Base-by-base conservation (phyloP, 35 echinoderm and acorn worm genomes). In the Diadema setosum region DNA sequence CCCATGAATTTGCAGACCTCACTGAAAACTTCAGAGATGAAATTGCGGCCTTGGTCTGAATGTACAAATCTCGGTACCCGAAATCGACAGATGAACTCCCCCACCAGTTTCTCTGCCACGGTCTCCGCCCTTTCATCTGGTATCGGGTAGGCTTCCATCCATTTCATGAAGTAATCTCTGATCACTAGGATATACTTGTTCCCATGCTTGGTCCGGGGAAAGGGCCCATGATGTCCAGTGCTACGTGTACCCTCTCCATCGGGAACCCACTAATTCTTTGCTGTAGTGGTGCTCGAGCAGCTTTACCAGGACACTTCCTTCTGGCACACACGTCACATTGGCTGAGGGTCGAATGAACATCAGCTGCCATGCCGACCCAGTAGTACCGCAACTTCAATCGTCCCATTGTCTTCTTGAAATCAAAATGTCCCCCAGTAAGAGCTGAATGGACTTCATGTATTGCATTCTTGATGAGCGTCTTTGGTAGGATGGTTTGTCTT, bases 161-260 rank as follows among this genome's bases (percentile, higher is more conserved):
- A 92, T 65, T 67, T 82, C 23, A 69, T 92, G 36, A 78, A 56
- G 33, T 87, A 92, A 25, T 92, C 90, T 5, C 42, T 43, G 34
- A 92, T 45, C 1, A 92, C 90, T 2, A 87, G 83, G 8, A 86
- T 18, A 55, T 86, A 90, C 52, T 60, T 59, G 14, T 95, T 95
- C 0, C 93, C 89, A 39, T 42, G 27, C 0, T 80, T 35, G 0
- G 94, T 88, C 48, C 9, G 1, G 2, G 85, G 84, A 9, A 96
- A 42, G 0, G 94, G 94, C 14, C 94, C 89, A 2, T 91, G 48
- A 96, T 87, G 76, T 96, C 81, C 26, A 96, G 58, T 3, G 89
- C 94, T 37, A n/a, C n/a, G n/a, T n/a, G n/a, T n/a, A 96, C 59
- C 33, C 94, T 82, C 56, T 96, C 94, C 85, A 96, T 81, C 1